Conservation (phyloP, 2,888 invertebrate species). For the Dryadula phaetusa region DNA sequence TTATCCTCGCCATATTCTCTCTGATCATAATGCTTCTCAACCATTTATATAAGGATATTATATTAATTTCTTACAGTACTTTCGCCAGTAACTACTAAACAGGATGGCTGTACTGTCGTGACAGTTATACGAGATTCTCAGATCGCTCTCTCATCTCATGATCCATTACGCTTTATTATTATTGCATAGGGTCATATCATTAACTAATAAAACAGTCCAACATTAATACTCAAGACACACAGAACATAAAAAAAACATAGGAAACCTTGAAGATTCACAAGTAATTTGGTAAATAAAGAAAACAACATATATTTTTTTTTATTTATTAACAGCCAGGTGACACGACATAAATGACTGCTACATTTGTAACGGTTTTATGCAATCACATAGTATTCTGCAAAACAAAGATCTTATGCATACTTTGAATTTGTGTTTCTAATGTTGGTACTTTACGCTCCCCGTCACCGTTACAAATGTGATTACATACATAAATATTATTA, state of each 20-base stretch:
- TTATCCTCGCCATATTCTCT: no score
- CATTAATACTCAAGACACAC: no score
- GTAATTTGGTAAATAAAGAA: not conserved
- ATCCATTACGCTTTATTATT: no score
- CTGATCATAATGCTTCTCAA: no score
- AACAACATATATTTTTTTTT: slow-evolving; percentile 26
- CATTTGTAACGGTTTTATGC: slow-evolving; percentile 34
- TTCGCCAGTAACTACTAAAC: no score
- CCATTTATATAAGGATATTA: no score
- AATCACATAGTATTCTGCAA: not conserved
- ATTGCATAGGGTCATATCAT: no score
- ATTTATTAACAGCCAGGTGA: slow-evolving; percentile 43
- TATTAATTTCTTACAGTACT: no score
- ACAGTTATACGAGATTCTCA: no score
- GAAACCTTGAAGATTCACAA: not conserved
- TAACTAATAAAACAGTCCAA: no score
- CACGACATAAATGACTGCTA: slow-evolving; percentile 27
- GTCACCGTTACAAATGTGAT: slow-evolving; percentile 29
- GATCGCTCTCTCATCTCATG: no score
- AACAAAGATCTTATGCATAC: slow-evolving; percentile 2
- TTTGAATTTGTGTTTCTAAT: not conserved
- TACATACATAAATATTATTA: slow-evolving; percentile 12
- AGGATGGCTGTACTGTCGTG: no score
- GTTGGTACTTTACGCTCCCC: not conserved
- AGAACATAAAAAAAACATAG: not conserved